phyloP scores from a whole-genome alignment of 2,888 invertebrate species.

The Ferdinandea cuprea region DNA sequence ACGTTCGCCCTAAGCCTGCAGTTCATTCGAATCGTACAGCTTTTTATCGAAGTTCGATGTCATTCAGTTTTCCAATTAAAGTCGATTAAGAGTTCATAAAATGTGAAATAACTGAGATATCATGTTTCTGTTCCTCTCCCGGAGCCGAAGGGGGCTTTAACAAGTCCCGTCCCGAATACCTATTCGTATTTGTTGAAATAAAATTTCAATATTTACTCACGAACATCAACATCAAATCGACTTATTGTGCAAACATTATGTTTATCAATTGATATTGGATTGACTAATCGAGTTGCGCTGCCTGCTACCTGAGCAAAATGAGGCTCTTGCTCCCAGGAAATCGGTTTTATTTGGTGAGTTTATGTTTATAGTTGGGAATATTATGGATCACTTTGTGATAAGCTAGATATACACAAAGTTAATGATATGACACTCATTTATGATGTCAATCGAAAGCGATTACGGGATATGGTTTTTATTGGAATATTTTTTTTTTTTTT shows the following conservation, averaged over 20 bases:
- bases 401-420: slow-evolving; percentile 30
- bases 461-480: neutral
- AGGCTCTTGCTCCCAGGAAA: slow-evolving; percentile 40
- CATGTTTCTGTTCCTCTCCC: slow-evolving; percentile 1
- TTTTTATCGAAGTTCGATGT: slow-evolving; percentile 38
- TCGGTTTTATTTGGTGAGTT: neutral
- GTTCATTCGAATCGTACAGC: slow-evolving; percentile 3
- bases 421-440: slow-evolving; percentile 24
- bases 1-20: neutral
- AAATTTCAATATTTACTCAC: slow-evolving; percentile 44
- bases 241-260: slow-evolving; percentile 24
- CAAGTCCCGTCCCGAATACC: neutral
- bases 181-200: slow-evolving; percentile 28
- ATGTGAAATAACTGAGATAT: slow-evolving; percentile 4
- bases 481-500: too few species aligned
- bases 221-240: slow-evolving; percentile 49
- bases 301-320: slow-evolving; percentile 7
- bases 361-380: slow-evolving; percentile 27
- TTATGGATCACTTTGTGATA: slow-evolving; percentile 54
- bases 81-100: slow-evolving; percentile 58
- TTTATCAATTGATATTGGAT: slow-evolving; percentile 27
- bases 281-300: slow-evolving; percentile 33
- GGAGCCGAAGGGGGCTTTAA: slow-evolving; percentile 11
- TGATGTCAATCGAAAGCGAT: slow-evolving; percentile 34
- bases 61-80: slow-evolving; percentile 64